Evolutionary conservation across 2,888 invertebrate genomes (phyloP).

Genomic region (Petrophora chlorosata): DNA sequence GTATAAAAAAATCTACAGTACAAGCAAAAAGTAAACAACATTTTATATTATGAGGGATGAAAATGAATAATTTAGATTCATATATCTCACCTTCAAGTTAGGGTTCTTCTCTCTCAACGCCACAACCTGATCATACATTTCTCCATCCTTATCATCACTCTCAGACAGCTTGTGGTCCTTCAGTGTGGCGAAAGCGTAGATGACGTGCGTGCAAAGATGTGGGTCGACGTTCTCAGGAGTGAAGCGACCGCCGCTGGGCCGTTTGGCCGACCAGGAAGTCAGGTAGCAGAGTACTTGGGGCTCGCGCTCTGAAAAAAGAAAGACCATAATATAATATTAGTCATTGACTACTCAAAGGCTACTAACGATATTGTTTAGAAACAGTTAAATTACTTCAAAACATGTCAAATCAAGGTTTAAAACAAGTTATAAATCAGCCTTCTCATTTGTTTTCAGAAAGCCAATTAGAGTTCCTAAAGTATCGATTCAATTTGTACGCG

Average conservation of each 20-base stretch:
- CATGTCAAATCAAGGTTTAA: too few species aligned
- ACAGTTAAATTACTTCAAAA: too few species aligned
- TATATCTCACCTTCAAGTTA: conserved; percentile 87
- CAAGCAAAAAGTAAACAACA: too few species aligned
- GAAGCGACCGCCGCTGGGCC: conserved; percentile 94
- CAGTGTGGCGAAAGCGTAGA: conserved; percentile 97
- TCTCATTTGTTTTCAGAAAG: too few species aligned
- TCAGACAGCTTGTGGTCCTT: conserved; percentile 93
- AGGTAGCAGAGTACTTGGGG: conserved; percentile 97
- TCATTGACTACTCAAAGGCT: too few species aligned
- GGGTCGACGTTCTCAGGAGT: conserved; percentile 95
- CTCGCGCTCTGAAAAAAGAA: conserved; percentile 86
- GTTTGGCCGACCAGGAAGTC: conserved; percentile 97
- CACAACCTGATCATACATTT: conserved; percentile 93
- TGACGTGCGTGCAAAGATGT: conserved; percentile 95
- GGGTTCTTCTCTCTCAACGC: conserved; percentile 94
- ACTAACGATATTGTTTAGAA: too few species aligned
- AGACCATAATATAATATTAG: too few species aligned
- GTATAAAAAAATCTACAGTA: too few species aligned
- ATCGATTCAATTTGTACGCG: too few species aligned
- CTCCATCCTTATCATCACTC: conserved; percentile 91
- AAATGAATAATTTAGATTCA: not conserved
- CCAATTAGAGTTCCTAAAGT: too few species aligned
- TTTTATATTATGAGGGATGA: too few species aligned
- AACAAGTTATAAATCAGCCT: too few species aligned